These are phyloP conservation scores for Synaphobranchus kaupii DNA, from an alignment of 2,797 vertebrate genomes.

Conservation along the genomic window DNA sequence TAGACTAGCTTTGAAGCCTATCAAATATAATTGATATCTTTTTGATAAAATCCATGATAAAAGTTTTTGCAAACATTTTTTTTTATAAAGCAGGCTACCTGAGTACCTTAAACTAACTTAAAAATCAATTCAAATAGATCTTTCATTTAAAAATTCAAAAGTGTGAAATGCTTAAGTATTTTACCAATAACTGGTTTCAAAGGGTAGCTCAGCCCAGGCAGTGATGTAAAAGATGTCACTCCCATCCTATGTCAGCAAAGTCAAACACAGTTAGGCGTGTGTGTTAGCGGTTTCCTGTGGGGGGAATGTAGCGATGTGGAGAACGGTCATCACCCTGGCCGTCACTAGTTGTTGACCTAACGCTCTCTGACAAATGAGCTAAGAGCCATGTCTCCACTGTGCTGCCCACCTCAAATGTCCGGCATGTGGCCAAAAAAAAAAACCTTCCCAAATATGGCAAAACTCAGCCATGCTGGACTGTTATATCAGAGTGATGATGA, in stretches of 20 bases:
- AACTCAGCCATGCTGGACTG: not conserved
- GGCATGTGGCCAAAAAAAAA: not conserved
- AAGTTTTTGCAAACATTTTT: not conserved
- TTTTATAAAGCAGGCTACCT: not conserved
- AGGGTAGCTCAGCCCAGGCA: too few species aligned
- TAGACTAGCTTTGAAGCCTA: not conserved
- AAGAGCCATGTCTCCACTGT: too few species aligned
- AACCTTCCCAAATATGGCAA: not conserved
- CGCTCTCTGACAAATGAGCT: too few species aligned
- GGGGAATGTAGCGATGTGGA: too few species aligned
- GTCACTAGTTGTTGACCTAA: too few species aligned
- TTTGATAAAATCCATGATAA: not conserved
- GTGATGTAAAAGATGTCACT: too few species aligned
- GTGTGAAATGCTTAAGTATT: too few species aligned
- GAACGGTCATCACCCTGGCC: not conserved
- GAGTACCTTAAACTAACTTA: not conserved
- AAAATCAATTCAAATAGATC: too few species aligned
- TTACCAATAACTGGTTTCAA: too few species aligned
- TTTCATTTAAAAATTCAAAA: too few species aligned
- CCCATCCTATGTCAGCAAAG: not conserved
- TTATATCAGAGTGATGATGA: not conserved
- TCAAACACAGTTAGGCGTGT: not conserved
- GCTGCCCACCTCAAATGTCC: too few species aligned
- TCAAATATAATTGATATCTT: not conserved
- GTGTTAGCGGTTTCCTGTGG: not conserved